Evolutionary conservation across 2,888 invertebrate genomes (phyloP), one percentile per base, ranked within the genome.

Genomic region (Idaea biselata): DNA sequence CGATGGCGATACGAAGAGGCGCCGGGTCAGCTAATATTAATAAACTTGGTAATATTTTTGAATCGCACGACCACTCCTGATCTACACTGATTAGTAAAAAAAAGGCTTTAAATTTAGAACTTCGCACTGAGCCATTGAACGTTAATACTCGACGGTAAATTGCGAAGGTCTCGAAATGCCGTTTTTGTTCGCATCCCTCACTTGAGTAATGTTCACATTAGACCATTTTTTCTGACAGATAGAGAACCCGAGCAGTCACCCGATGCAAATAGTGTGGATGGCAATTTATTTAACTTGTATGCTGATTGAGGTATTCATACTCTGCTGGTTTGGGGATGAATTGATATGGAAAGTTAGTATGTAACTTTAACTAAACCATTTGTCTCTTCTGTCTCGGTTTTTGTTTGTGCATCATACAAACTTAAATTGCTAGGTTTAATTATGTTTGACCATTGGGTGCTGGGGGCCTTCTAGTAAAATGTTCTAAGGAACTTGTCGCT

Each of bases 311-410:
- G 90, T 93, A 56, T 93, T 91, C 75, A 93, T 93, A 76, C 77
- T 90, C 59, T 93, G 93, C 76, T 93, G 92, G 93, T 93, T 89
- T 69, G 93, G 93, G 57, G 86, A 93, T 73, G 91, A 90, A 74
- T 81, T 93, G 65, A 92, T 92, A 74, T 86, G 87, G 81, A 91
- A 91, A 88, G 93, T 91, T 73, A 59, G 72, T 74, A 68, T 58
- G 72, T 74, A 68, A 55, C 63, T 58, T 25, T 5, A 25, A 25
- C 25, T 25, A 25, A 25, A 58, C 60, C 66, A 62, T 69, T 68
- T 67, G 60, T 66, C 66, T 67, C 67, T 63, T 58, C 59, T n/a
- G 60, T 33, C 55, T 18, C 60, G 18, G 32, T 58, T 65, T 64
- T 67, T 67, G 62, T 58, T 57, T 18, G 58, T 62, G 5, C 66